Base-by-base conservation (phyloP, 2,113 vertebrate genomes). In the Salvelinus alpinus region DNA sequence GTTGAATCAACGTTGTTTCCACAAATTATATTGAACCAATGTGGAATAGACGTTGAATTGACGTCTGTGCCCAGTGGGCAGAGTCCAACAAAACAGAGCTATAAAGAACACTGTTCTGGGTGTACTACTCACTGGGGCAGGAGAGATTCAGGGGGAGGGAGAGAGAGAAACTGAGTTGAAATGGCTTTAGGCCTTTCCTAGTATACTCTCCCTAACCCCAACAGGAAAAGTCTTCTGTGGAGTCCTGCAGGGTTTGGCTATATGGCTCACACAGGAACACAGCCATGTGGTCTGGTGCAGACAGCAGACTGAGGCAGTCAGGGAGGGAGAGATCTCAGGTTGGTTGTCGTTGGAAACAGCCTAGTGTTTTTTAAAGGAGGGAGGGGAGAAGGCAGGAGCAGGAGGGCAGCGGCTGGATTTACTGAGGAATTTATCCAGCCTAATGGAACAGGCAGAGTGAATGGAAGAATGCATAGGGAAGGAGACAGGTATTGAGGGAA, bases 381-480 rank as follows among this genome's bases (percentile, higher is more conserved):
- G 84, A 64, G 38, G 71, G 73, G 64, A 11, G 47, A 29, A 69
- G 57, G 24, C 68, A 82, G 67, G 31, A 2, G 82, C 72, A 54
- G 69, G 66, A 71, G 68, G 67, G 82, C 59, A 70, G 71, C 68
- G 14, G 34, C 57, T 73, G 82, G 87, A 83, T 89, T 87, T 88
- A 82, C 69, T 65, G 84, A 86, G 82, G 84, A 86, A 89, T 90
- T 85, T 85, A 78, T 70, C 34, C 11, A 73, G 74, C 80, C 82
- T 88, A 91, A 89, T 89, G 85, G 77, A 74, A 75, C 82, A 84
- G 85, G 87, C 84, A 79, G 79, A 75, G 80, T 86, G 70, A 87
- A 82, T 83, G 75, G 84, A 85, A 70, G 85, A 76, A 68, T 6
- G 66, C 54, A 38, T 18, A 27, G 80, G 72, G 71, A 68, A 60